phyloP scores from a whole-genome alignment of 2,888 invertebrate species.

The Dione vanillae region DNA sequence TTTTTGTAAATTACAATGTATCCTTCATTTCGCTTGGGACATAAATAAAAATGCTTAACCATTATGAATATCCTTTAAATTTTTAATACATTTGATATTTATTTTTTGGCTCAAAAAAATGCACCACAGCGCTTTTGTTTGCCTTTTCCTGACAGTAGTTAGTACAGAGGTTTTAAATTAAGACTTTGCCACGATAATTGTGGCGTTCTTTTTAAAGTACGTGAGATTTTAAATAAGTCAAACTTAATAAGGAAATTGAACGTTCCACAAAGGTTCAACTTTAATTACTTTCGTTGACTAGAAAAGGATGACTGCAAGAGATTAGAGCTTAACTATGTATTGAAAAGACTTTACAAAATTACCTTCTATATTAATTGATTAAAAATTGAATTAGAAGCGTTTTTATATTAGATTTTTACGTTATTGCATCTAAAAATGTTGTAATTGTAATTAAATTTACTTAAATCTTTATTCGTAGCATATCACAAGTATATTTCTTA shows the following conservation, averaged over 20 bases:
- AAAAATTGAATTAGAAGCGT: slow-evolving; percentile 6
- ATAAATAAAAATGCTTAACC: too few relatives aligned
- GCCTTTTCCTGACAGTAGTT: not conserved
- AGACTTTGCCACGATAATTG: not conserved
- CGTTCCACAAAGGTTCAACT: slow-evolving; percentile 20
- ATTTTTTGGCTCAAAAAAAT: too few relatives aligned
- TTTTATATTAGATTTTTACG: too few relatives aligned
- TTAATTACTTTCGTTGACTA: slow-evolving; percentile 25
- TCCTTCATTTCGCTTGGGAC: too few relatives aligned
- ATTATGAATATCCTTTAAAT: too few relatives aligned
- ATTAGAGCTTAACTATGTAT: slow-evolving; percentile 12
- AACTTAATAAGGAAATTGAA: slow-evolving; percentile 6
- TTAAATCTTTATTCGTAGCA: not conserved
- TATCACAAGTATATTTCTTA: too few relatives aligned
- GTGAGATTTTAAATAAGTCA: not conserved
- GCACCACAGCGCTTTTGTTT: too few relatives aligned
- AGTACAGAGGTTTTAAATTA: not conserved
- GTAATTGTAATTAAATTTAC: slow-evolving; percentile 2
- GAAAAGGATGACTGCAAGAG: slow-evolving; percentile 22
- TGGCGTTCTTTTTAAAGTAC: not conserved
- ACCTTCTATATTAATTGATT: slow-evolving; percentile 4
- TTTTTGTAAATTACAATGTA: too few relatives aligned
- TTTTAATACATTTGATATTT: too few relatives aligned
- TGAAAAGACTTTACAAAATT: not conserved
- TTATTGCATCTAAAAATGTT: not conserved